Evolutionary conservation across 1,140 invertebrate species (phyloP), one percentile per base, ranked within the genome.

Genomic region (Cephus cinctus): DNA sequence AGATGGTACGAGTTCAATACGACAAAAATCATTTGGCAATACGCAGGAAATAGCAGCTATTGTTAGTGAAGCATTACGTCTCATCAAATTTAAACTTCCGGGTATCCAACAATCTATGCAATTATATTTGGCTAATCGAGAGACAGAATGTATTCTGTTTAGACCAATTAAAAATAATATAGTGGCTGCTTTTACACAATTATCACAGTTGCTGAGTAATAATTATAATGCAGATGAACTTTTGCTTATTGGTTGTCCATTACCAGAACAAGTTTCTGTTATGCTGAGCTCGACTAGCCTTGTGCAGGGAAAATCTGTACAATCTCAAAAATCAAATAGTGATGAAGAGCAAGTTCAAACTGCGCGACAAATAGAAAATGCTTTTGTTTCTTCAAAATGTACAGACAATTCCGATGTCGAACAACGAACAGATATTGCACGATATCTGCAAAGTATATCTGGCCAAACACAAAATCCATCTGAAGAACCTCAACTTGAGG

Each of bases 101-200:
- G 79, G 79, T 3, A 75, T 98, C 3, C 91, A 96, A 59, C 81
- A 87, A 1, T 89, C 88, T 4, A 94, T 98, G 92, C 87, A 93
- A 56, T 78, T 98, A 0, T 98, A 98, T 74, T 77, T 98, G 12
- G 90, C 94, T n/a, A 98, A 98, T 77, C 84, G 86, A 54, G 95
- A 98, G 74, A 98, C 96, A 0, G 94, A 98, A 70, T 93, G 92
- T 59, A 97, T 98, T 67, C 79, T 98, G 1, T 96, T 97, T 61
- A 82, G 93, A 45, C 95, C 94, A 4, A 90, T 98, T 22, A 89
- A 94, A 86, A 94, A 94, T 67, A 94, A 94, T 61, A 83, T 97
- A 3, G 87, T 94, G 9, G 89, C 86, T 39, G 82, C 82, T 20
- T 96, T 94, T 70, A 84, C 90, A 9, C 88, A 92, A 72, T 63